Percentiles rank a stretch among this genome's conserved stretches.
phyloP scores from a whole-genome alignment of 2,888 invertebrate species.

The Ligdia adustata region DNA sequence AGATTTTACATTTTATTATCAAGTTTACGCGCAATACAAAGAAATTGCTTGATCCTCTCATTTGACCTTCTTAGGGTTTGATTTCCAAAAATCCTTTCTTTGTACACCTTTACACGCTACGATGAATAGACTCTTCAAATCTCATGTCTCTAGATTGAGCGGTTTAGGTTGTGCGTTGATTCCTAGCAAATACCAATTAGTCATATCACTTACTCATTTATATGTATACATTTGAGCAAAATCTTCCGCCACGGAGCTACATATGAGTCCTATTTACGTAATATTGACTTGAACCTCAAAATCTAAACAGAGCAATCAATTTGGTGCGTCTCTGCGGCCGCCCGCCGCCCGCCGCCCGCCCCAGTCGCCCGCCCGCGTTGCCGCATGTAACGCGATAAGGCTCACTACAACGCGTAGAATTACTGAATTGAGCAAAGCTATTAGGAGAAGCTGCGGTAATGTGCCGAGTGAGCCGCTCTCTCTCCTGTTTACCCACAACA shows the following conservation, averaged over 20 bases:
- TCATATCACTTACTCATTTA: background rate
- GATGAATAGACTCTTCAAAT: too few species aligned
- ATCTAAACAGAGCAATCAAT: slow-evolving; percentile 18
- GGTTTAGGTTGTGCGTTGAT: too few species aligned
- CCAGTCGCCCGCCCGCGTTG: too few species aligned
- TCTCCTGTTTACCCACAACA: slow-evolving; percentile 11
- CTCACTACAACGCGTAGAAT: slow-evolving; percentile 26
- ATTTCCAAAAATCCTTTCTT: too few species aligned
- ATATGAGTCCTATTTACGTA: background rate
- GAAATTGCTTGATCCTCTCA: too few species aligned
- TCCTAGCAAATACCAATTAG: too few species aligned
- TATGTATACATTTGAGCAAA: background rate
- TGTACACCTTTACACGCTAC: too few species aligned
- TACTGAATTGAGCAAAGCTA: slow-evolving; percentile 33
- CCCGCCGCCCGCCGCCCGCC: too few species aligned
- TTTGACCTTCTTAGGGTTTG: too few species aligned
- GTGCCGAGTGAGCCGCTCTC: slow-evolving; percentile 14
- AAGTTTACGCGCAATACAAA: too few species aligned
- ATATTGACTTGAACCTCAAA: background rate
- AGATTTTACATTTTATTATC: too few species aligned
- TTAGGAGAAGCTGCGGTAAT: slow-evolving; percentile 31
- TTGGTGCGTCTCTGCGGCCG: slow-evolving; percentile 2
- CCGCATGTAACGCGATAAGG: slow-evolving; percentile 17
- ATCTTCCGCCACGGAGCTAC: background rate
- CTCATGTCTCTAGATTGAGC: too few species aligned